Evolutionary conservation across 1,140 invertebrate species (phyloP).

Genomic region (Orius laevigatus): DNA sequence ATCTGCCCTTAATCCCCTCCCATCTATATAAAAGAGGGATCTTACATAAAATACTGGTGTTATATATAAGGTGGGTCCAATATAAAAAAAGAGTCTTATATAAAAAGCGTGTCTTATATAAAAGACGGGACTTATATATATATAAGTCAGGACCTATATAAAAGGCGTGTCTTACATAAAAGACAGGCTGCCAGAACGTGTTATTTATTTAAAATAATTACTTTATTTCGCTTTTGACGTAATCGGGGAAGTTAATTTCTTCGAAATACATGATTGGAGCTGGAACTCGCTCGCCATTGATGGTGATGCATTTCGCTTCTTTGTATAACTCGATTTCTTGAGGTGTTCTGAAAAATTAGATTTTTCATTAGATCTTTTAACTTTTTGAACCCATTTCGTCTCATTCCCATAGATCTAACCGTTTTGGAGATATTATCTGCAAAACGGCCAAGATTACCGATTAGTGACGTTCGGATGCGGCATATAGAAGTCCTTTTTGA

Average conservation of each 20-base stretch:
- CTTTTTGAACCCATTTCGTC: not conserved
- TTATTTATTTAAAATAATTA: slow-evolving; percentile 19
- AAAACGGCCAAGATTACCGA: slow-evolving; percentile 26
- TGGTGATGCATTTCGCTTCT: slow-evolving; percentile 61
- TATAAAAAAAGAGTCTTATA: too few species aligned
- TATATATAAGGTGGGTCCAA: too few species aligned
- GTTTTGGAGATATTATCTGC: not conserved
- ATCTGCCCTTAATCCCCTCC: too few species aligned
- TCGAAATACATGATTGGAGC: slow-evolving; percentile 65
- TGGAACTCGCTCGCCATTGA: slow-evolving; percentile 53
- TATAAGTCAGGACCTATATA: too few species aligned
- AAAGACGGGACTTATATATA: too few species aligned
- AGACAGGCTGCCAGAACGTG: too few species aligned
- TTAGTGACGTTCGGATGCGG: slow-evolving; percentile 56
- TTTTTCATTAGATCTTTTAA: not conserved
- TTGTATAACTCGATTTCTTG: slow-evolving; percentile 63
- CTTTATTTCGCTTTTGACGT: slow-evolving; percentile 39
- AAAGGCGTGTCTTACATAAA: too few species aligned
- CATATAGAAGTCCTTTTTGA: slow-evolving; percentile 90
- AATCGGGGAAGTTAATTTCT: slow-evolving; percentile 65
- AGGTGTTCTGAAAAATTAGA: slow-evolving; percentile 30
- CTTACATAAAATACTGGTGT: too few species aligned
- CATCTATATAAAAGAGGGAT: too few species aligned
- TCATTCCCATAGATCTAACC: not conserved
- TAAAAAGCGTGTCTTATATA: too few species aligned